phyloP scores from a whole-genome alignment of 1,140 invertebrate species.

The Drosophila sucinea region DNA sequence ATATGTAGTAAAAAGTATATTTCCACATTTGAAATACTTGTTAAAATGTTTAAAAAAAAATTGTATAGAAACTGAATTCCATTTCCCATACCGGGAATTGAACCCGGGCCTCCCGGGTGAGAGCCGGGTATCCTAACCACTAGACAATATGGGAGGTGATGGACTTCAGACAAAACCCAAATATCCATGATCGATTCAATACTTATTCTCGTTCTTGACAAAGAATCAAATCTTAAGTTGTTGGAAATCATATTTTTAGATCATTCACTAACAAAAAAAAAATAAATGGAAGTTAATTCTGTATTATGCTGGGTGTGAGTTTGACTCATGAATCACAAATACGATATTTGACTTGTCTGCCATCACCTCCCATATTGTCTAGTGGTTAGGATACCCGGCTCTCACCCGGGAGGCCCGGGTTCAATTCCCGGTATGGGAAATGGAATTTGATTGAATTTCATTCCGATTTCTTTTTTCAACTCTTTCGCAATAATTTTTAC shows the following conservation, averaged over 20 bases:
- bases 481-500: not conserved
- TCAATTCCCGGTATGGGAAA: constrained; percentile 93
- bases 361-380: constrained; percentile 86
- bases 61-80: not conserved
- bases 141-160: constrained; percentile 86
- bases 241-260: not conserved
- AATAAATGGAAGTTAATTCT: not conserved
- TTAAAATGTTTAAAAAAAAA: constrained; percentile 2
- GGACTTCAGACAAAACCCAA: not conserved
- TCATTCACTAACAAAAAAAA: not conserved
- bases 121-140: constrained; percentile 93
- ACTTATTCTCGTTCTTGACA: not conserved
- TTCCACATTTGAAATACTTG: no score
- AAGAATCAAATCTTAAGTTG: no score
- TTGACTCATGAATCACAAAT: not conserved
- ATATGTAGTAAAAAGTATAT: no score
- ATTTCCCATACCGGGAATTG: constrained; percentile 92
- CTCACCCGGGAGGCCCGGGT: constrained; percentile 92
- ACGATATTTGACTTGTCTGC: rapidly evolving
- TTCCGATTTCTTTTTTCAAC: not conserved
- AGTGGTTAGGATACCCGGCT: constrained; percentile 94
- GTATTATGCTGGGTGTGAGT: not conserved
- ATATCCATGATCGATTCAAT: not conserved
- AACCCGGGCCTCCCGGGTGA: constrained; percentile 93
- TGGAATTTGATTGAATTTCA: no score